Conservation (phyloP, 2,797 vertebrate genomes). For the Linurgus olivaceus region DNA sequence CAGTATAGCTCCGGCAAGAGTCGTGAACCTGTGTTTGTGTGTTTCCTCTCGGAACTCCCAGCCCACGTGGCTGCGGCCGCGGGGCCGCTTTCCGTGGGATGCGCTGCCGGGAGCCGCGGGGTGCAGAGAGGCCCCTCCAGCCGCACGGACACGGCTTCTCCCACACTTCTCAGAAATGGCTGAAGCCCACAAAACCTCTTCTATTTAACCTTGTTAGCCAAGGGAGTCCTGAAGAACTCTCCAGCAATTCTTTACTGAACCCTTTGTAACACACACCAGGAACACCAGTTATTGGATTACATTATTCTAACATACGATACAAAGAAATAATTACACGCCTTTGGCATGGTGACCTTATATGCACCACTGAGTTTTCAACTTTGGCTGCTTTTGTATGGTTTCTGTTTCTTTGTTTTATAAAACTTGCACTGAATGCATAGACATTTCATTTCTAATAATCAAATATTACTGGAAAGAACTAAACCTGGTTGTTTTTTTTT, state of each 20-base stretch:
- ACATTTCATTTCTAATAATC: neutral
- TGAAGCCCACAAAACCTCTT: neutral
- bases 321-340: neutral
- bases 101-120: neutral
- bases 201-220: neutral
- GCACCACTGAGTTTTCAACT: neutral
- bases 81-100: neutral
- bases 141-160: neutral
- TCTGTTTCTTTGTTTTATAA: neutral
- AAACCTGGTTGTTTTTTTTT: neutral
- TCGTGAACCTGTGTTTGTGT: neutral
- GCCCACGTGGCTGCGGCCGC: accelerated
- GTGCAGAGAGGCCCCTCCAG: neutral
- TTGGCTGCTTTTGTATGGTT: neutral
- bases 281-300: neutral
- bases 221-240: neutral
- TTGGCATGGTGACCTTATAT: neutral
- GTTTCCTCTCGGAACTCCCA: neutral
- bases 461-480: neutral
- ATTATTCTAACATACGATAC: neutral
- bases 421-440: neutral
- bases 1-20: neutral
- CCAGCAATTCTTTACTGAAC: neutral
- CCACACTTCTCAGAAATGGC: neutral
- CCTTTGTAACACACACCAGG: neutral